These are phyloP conservation scores for Pissodes strobi DNA, from an alignment of 1,140 invertebrate species.

Conservation along the genomic window DNA sequence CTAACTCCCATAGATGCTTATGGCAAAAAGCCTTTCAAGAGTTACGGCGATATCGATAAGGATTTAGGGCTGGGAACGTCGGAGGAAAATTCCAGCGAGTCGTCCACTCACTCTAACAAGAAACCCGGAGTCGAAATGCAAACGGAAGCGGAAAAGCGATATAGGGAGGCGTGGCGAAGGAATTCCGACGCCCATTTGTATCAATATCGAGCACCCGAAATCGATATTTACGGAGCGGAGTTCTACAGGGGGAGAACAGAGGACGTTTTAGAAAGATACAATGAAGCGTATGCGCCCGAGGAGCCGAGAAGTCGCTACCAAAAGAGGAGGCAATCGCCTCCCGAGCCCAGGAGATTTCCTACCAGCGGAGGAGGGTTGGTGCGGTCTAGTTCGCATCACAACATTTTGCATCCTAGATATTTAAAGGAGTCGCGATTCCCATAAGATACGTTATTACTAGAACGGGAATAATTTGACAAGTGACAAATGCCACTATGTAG, in stretches of 20 bases:
- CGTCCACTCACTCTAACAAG: conserved; percentile 62
- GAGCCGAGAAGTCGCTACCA: conserved; percentile 39
- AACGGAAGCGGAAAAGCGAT: conserved; percentile 62
- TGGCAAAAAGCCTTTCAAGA: conserved; percentile 58
- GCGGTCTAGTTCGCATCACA: conserved; percentile 63
- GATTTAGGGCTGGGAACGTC: conserved; percentile 86
- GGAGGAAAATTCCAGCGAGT: conserved; percentile 75
- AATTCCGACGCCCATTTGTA: conserved; percentile 60
- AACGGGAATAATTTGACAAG: no score
- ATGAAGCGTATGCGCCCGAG: conserved; percentile 38
- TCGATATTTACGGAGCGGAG: conserved; percentile 62
- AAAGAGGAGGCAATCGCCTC: conserved; percentile 55
- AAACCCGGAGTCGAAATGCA: conserved; percentile 60
- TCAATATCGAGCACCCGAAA: conserved; percentile 66
- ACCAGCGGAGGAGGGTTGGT: conserved; percentile 45
- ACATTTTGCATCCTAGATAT: conserved; percentile 62
- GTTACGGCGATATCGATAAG: conserved; percentile 70
- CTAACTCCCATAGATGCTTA: conserved; percentile 33
- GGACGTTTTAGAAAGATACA: conserved; percentile 47
- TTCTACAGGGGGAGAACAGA: conserved; percentile 53
- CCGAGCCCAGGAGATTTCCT: conserved; percentile 48
- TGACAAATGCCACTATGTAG: no score
- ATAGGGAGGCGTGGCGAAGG: conserved; percentile 72
- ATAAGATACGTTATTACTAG: no score
- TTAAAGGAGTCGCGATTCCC: conserved; percentile 59